phyloP scores from a whole-genome alignment of 2,797 vertebrate genomes.

The Notolepis coatsorum region DNA sequence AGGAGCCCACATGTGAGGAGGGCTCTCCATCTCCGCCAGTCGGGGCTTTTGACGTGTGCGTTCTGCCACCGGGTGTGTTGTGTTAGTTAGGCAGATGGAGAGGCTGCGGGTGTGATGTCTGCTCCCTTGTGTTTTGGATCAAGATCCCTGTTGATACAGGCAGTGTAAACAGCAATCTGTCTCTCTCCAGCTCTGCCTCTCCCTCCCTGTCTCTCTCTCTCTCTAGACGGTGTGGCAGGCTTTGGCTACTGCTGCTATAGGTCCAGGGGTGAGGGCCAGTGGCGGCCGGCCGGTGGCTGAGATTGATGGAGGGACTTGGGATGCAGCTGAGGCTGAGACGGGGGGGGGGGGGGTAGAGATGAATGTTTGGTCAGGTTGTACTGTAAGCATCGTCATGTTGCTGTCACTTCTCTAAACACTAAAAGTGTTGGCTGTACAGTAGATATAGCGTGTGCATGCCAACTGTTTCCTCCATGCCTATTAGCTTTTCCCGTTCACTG shows the following conservation, averaged over 20 bases:
- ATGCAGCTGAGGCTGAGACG: neutral
- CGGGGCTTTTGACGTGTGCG: neutral
- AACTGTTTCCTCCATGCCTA: too few species aligned
- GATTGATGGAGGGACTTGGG: neutral
- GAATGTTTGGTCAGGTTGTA: too few species aligned
- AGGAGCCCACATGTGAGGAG: constrained; percentile 52
- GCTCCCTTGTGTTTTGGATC: constrained; percentile 1
- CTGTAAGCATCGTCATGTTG: too few species aligned
- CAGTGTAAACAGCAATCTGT: constrained; percentile 36
- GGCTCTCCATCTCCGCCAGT: neutral
- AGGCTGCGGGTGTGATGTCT: constrained; percentile 6
- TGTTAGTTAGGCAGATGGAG: constrained; percentile 57
- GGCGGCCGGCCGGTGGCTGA: too few species aligned
- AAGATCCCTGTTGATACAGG: constrained; percentile 17
- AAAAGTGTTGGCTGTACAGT: too few species aligned
- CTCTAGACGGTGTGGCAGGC: neutral
- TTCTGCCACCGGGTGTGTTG: constrained; percentile 8
- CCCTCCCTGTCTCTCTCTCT: neutral
- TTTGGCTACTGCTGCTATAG: neutral
- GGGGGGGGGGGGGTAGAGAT: neutral
- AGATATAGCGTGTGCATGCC: too few species aligned
- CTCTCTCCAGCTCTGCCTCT: constrained; percentile 5
- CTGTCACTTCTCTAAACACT: too few species aligned
- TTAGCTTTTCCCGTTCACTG: too few species aligned
- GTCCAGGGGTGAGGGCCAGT: too few species aligned